Conservation (phyloP, 2,797 vertebrate genomes). For the Sarcoramphus papa region DNA sequence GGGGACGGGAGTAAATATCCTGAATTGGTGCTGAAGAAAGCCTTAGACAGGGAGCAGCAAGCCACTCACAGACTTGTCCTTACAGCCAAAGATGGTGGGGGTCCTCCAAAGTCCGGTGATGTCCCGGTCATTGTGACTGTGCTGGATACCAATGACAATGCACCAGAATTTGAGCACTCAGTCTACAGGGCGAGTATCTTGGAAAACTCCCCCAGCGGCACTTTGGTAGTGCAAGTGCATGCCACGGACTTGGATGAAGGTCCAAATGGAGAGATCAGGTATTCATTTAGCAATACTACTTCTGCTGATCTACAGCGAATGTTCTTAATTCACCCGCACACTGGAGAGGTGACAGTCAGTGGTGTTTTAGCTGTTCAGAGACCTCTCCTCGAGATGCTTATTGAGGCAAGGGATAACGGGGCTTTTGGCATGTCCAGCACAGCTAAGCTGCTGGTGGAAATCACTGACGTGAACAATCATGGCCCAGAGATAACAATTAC, state of each 20-base stretch:
- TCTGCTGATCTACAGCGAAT: conserved; percentile 51
- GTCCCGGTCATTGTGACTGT: conserved; percentile 66
- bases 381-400: conserved; percentile 66
- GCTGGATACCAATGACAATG: conserved; percentile 79
- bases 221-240: conserved; percentile 68
- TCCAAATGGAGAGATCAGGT: conserved; percentile 73
- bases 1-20: conserved; percentile 74
- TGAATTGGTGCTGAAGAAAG: conserved; percentile 76
- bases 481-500: conserved; percentile 73
- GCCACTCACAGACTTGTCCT: conserved; percentile 67
- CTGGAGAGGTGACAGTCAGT: conserved; percentile 73
- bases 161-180: conserved; percentile 69
- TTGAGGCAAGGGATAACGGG: conserved; percentile 75
- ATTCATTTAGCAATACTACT: conserved; percentile 74
- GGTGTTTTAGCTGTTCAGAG: conserved; percentile 67
- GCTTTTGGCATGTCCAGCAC: conserved; percentile 68
- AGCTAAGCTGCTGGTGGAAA: conserved; percentile 75
- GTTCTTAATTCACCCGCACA: conserved; percentile 75
- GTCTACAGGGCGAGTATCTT: conserved; percentile 72
- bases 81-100: conserved; percentile 73
- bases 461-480: conserved; percentile 79
- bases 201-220: conserved; percentile 75
- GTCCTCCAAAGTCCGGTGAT: conserved; percentile 65
- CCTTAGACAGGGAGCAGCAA: conserved; percentile 77
- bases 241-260: conserved; percentile 78